Percentiles rank a stretch among this genome's conserved stretches.
phyloP scores from a whole-genome alignment of 1,140 invertebrate species.

The Euglossa dilemma region DNA sequence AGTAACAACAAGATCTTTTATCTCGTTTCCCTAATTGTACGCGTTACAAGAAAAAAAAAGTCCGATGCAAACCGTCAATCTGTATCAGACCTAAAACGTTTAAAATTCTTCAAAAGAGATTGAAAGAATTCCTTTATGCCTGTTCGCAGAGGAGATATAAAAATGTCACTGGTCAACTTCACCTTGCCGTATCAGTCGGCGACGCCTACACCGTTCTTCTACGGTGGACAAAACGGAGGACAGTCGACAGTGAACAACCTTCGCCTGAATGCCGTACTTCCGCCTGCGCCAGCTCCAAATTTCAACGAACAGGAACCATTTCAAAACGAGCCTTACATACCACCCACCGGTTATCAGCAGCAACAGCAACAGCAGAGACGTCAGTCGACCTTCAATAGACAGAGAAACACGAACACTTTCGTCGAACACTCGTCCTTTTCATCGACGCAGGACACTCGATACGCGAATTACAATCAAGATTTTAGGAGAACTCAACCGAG shows the following conservation, averaged over 20 bases:
- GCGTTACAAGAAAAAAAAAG: not conserved
- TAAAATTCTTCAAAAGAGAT: too few relatives aligned
- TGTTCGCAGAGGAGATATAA: not conserved
- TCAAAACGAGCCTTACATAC: constrained; percentile 72
- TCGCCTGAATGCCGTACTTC: constrained; percentile 72
- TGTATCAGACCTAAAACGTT: too few relatives aligned
- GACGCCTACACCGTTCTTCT: constrained; percentile 73
- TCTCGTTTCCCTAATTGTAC: too few relatives aligned
- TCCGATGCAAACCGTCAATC: not conserved
- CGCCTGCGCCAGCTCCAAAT: constrained; percentile 61
- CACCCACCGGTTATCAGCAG: constrained; percentile 66
- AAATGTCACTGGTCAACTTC: constrained; percentile 79
- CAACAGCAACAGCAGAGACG: constrained; percentile 66
- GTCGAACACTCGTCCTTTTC: constrained; percentile 62
- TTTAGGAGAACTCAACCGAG: constrained; percentile 65
- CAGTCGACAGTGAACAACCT: constrained; percentile 71
- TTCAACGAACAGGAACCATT: constrained; percentile 67
- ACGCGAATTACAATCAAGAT: constrained; percentile 68
- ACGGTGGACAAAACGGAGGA: constrained; percentile 59
- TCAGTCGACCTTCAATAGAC: constrained; percentile 53
- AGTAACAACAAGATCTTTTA: too few relatives aligned
- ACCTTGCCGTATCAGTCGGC: constrained; percentile 76
- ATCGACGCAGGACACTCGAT: constrained; percentile 65
- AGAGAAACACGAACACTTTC: constrained; percentile 47
- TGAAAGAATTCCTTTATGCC: not conserved